A percentile compares a stretch with the other conserved stretches of the same genome.
phyloP scores from a whole-genome alignment of 2,797 vertebrate species.

The Pseudochirops corinnae region DNA sequence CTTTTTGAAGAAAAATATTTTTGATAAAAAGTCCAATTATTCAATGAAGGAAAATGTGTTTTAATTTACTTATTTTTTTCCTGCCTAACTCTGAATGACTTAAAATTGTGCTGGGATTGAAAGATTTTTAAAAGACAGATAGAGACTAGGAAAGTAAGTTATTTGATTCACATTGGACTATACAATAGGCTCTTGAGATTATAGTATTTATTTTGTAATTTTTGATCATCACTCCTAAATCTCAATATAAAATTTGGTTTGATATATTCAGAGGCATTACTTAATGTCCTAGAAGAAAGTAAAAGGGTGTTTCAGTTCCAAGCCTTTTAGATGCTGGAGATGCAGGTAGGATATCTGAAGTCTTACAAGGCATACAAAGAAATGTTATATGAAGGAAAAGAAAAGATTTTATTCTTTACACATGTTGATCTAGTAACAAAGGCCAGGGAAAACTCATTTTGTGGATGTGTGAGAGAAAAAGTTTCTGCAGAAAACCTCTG shows the following conservation, averaged over 20 bases:
- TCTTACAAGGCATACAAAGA: not conserved
- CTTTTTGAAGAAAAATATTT: not conserved
- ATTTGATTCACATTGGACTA: not conserved
- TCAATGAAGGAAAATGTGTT: not conserved
- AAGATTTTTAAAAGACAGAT: not conserved
- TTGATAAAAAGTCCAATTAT: not conserved
- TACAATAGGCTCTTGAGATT: not conserved
- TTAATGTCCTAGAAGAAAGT: not conserved
- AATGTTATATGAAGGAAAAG: not conserved
- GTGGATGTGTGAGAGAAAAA: not conserved
- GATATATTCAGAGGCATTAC: not conserved
- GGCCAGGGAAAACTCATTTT: not conserved
- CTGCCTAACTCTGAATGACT: not conserved
- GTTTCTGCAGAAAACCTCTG: not conserved
- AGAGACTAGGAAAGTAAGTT: not conserved
- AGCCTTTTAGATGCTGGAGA: not conserved
- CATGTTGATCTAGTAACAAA: not conserved
- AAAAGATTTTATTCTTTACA: not conserved
- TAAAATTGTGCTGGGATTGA: not conserved
- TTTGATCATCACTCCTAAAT: not conserved
- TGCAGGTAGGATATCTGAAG: not conserved
- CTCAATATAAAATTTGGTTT: not conserved
- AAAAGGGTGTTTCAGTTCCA: not conserved
- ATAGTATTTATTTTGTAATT: not conserved
- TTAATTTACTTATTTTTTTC: not conserved